These are phyloP conservation scores for Chelonus insularis DNA, from an alignment of 1,140 invertebrate genomes.

Conservation along the genomic window DNA sequence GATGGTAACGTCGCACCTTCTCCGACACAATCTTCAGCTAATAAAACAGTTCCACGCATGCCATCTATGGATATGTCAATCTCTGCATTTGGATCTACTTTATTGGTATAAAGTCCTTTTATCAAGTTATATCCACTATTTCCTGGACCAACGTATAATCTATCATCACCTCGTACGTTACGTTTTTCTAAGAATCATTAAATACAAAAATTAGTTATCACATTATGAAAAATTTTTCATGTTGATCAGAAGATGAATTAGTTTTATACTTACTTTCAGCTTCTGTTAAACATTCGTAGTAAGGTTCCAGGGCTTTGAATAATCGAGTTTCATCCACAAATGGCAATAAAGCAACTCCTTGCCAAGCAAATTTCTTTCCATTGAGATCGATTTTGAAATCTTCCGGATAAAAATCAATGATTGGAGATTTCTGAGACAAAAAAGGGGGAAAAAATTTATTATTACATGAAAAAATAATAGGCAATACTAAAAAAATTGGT, in stretches of 20 bases:
- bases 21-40: constrained; percentile 69
- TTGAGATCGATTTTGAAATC: constrained; percentile 99
- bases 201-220: constrained; percentile 29
- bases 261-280: constrained; percentile 71
- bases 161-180: constrained; percentile 76
- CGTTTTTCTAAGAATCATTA: constrained; percentile 57
- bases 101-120: constrained; percentile 68
- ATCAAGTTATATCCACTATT: constrained; percentile 74
- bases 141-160: constrained; percentile 74
- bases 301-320: constrained; percentile 81
- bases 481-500: constrained; percentile 13
- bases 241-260: constrained; percentile 9
- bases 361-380: constrained; percentile 99
- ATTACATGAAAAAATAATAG: constrained; percentile 1
- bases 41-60: constrained; percentile 72
- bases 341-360: constrained; percentile 95
- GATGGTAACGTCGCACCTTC: constrained; percentile 69
- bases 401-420: constrained; percentile 98
- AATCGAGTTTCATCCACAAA: constrained; percentile 96
- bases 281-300: constrained; percentile 76
- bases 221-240: constrained; percentile 17
- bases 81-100: constrained; percentile 59
- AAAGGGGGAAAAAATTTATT: constrained; percentile 30
- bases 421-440: constrained; percentile 78
- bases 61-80: constrained; percentile 67